Evolutionary conservation across 1,140 invertebrate genomes (phyloP), one percentile per base, ranked within the genome.

Genomic region (Schmidtea mediterranea): DNA sequence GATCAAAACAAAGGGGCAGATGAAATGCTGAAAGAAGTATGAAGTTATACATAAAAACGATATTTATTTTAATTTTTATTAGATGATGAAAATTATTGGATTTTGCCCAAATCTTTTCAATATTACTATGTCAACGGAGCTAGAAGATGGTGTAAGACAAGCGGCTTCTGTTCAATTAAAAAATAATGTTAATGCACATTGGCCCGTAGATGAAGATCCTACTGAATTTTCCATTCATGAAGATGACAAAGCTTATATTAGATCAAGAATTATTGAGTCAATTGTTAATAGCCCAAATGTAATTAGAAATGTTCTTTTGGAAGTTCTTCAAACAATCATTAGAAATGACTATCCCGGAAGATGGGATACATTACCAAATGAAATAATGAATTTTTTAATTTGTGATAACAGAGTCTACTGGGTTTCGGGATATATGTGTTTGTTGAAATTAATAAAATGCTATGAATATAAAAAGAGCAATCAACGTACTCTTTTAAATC

Each of bases 341-440:
- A 90, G 90, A 61, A 73, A 79, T 66, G 90, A 98, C 61, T 98
- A 92, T 62, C 90, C 90, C 41, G 77, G 76, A 43, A 72, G 80
- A 57, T 97, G 89, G 90, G 79, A 84, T 1, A 78, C 81, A 63
- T 77, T 95, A 57, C 80, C 90, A 13, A 84, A 95, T 59, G 92
- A 94, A 69, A 82, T 92, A 37, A 73, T 72, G 50, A 72, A 76
- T 56, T 81, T 79, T 60, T 68, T 86, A 46, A 75, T 78, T 61
- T 78, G 78, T 61, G 83, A 94, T 58, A 74, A 77, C 9, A 74
- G 73, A 52, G 75, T 75, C 18, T 58, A 59, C 43, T 92, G 84
- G 82, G 76, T 81, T 66, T 89, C 84, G 48, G 80, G 86, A 45
- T 71, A 95, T 1, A 66, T 90, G 21, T 80, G 80, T 52, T 69